Evolutionary conservation across 2,113 vertebrate species (phyloP), one percentile per base, ranked within the genome.

Genomic region (Rhinogobius similis): DNA sequence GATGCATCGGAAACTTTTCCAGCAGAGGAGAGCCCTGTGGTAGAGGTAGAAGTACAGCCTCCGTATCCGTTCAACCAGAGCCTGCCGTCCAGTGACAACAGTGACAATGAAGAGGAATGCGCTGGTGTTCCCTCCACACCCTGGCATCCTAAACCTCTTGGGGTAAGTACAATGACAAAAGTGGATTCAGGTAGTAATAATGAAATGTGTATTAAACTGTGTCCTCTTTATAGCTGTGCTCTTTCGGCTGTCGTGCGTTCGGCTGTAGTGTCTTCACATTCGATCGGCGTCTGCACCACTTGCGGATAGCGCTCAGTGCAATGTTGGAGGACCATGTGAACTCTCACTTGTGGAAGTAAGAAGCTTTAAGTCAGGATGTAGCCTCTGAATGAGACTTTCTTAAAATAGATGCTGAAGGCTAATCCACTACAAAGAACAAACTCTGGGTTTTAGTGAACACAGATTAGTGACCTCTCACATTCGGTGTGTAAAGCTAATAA

Each of bases 311-410:
- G 75, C 91, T 98, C 90, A 94, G 92, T 81, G 91, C 93, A 85
- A 97, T 98, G 96, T 89, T 98, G 91, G 95, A 97, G 88, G 95
- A 93, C 76, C 95, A 97, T 90, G 91, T 95, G 73, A 96, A 91
- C 39, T 89, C 95, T 24, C 96, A 96, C 88, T 91, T 98, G 86
- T 97, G 95, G 96, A 97, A 93, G 97, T 98, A 85, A 95, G 95
- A 70, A 26, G 18, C 29, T 3, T 50, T 64, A 24, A 24, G 41
- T 46, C 13, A 62, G 50, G 59, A 46, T 41, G 26, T 24, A 50
- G 41, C 23, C 16, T 50, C 18, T 56, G 48, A 61, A 61, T 36
- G 58, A 61, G 58, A 36, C 29, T 61, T 38, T 29, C 62, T 56
- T 65, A 23, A 41, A 63, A 63, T 63, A 43, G 62, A 63, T 23